Evolutionary conservation across 2,113 vertebrate species (phyloP).

Genomic region (Odocoileus virginianus): DNA sequence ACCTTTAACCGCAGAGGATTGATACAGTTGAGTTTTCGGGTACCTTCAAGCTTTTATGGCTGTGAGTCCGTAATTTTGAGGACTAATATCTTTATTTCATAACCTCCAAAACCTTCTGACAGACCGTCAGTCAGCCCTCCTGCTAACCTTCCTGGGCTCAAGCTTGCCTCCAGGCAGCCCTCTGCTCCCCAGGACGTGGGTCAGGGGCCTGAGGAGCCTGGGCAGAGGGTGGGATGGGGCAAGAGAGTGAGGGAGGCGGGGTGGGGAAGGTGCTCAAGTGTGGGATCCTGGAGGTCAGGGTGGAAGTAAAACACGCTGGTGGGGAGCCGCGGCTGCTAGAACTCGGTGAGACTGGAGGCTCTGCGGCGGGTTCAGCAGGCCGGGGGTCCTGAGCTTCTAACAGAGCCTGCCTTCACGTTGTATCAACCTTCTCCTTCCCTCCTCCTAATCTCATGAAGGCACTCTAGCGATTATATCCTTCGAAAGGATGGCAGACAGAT

Average conservation of each 20-base stretch:
- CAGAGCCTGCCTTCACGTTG: not conserved
- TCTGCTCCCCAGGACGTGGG: not conserved
- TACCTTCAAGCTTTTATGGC: not conserved
- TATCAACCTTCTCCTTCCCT: not conserved
- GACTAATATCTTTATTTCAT: not conserved
- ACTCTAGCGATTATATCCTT: not conserved
- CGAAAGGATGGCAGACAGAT: not conserved
- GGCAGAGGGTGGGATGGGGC: not conserved
- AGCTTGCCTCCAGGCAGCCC: not conserved
- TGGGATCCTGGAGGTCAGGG: not conserved
- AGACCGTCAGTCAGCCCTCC: not conserved
- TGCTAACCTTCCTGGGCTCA: not conserved
- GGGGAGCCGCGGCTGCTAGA: not conserved
- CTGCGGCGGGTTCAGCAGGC: not conserved
- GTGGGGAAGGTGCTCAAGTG: not conserved
- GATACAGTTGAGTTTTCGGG: not conserved
- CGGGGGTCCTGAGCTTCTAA: not conserved
- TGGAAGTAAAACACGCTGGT: too few species aligned
- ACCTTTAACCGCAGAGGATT: not conserved
- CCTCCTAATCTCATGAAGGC: not conserved
- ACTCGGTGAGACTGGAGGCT: not conserved
- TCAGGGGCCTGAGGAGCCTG: not conserved
- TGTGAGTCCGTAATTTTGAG: not conserved
- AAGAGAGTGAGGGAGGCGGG: not conserved
- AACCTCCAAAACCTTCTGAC: not conserved